Base-by-base conservation (phyloP, 2,888 invertebrate genomes). In the Pocota personata region DNA sequence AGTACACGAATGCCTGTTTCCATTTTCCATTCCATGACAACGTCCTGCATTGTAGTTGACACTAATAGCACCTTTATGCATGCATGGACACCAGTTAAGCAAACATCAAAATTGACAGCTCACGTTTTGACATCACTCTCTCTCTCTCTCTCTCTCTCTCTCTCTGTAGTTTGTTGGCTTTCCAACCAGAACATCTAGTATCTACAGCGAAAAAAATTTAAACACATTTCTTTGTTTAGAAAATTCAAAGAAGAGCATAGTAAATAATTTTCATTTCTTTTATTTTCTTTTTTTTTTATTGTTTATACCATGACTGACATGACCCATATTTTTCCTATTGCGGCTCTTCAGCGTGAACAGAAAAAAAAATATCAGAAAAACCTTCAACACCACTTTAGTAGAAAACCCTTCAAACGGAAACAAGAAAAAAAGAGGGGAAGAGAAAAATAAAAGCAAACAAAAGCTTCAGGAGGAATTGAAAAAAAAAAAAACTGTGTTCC, bases 241-340 rank as follows among this genome's bases (percentile, higher is more conserved):
- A 75, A 75, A 79, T 60, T 64, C 73, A 73, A 62, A 78, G 78
- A 73, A 75, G 69, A 75, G 84, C 84, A 80, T 69, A 50, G 83
- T 84, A 80, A 84, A 84, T 84, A 80, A 57, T 79, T 79, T 83
- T 72, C 32, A 24, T 71, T 62, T 57, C n/a, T 62, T 66, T 32
- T 60, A 8, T 75, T 35, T 76, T 69, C 37, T 21, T 62, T 64
- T 35, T 52, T 7, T 75, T 37, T 66, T 50, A 83, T 73, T 84
- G 79, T 69, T 84, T 75, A 71, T 69, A 71, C 73, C 79, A 75
- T 79, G 75, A 80, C 71, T 84, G 80, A 71, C 75, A 80, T 84
- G 84, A 84, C 84, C 84, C 84, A 84, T 79, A 84, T 84, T 76
- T 79, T 79, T 50, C 37, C 48, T 52, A 60, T 71, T 80, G 67